Evolutionary conservation across 2,113 vertebrate genomes (phyloP).

Genomic region (Neodontobutis hainanensis): DNA sequence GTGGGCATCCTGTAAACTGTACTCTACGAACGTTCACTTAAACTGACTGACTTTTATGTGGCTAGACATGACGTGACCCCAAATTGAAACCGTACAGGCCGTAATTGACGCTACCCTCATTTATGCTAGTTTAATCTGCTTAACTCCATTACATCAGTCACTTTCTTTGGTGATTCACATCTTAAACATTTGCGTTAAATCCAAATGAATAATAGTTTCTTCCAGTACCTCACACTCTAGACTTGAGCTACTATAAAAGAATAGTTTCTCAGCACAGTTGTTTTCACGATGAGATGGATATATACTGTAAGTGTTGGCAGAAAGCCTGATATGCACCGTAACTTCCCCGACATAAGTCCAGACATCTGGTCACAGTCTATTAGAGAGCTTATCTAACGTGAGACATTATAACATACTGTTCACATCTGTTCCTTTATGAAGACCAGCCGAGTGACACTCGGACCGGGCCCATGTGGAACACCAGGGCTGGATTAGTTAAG

Average conservation of each 20-base stretch:
- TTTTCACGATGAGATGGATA: slow-evolving; percentile 7
- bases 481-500: slow-evolving; percentile 6
- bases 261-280: slow-evolving; percentile 1
- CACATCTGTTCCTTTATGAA: slow-evolving; percentile 46
- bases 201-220: not conserved
- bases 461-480: slow-evolving; percentile 26
- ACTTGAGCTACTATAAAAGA: not conserved
- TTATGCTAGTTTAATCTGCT: not conserved
- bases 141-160: not conserved
- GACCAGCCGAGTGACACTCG: slow-evolving; percentile 33
- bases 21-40: not conserved
- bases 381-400: slow-evolving; percentile 33
- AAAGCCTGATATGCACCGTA: not conserved
- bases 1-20: not conserved
- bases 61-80: slow-evolving; percentile 6
- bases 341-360: not conserved
- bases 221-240: slow-evolving; percentile 5
- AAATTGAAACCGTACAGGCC: slow-evolving; percentile 11
- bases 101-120: not conserved
- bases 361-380: slow-evolving; percentile 40
- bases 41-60: slow-evolving; percentile 1
- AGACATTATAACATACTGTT: slow-evolving; percentile 21
- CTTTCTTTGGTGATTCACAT: slow-evolving; percentile 8
- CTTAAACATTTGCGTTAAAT: slow-evolving; percentile 9
- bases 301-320: slow-evolving; percentile 15